phyloP scores from a whole-genome alignment of 2,888 invertebrate species.

The Plutella xylostella region DNA sequence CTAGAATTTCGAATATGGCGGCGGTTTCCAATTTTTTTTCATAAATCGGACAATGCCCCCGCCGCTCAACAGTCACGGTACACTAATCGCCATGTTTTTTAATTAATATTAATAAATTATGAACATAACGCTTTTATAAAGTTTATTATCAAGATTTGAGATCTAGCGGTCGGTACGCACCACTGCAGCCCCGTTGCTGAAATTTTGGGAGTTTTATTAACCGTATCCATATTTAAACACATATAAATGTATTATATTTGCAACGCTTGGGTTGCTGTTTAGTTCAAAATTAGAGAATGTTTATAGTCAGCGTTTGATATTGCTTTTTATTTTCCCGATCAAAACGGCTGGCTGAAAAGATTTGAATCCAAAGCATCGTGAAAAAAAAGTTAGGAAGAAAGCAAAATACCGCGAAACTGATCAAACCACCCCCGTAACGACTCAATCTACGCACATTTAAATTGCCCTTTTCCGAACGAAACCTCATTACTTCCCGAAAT shows the following conservation, averaged over 20 bases:
- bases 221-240: slow-evolving; percentile 31
- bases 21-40: too few species aligned
- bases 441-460: slow-evolving; percentile 67
- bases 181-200: slow-evolving; percentile 17
- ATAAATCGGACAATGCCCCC: slow-evolving; percentile 34
- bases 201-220: slow-evolving; percentile 40
- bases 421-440: slow-evolving; percentile 49
- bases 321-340: too few species aligned
- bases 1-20: too few species aligned
- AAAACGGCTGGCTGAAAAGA: too few species aligned
- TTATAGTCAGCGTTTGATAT: too few species aligned
- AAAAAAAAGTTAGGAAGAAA: too few species aligned
- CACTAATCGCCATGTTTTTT: slow-evolving; percentile 52
- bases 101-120: slow-evolving; percentile 56
- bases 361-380: too few species aligned
- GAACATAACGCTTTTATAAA: slow-evolving; percentile 25
- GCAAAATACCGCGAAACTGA: slow-evolving; percentile 20
- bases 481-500: slow-evolving; percentile 68
- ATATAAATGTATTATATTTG: slow-evolving; percentile 22
- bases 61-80: slow-evolving; percentile 36
- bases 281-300: slow-evolving; percentile 9
- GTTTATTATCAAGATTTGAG: slow-evolving; percentile 41
- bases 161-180: slow-evolving; percentile 31
- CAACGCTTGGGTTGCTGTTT: slow-evolving; percentile 33
- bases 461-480: slow-evolving; percentile 67